Evolutionary conservation across 2,888 invertebrate genomes (phyloP).

Genomic region (Pherbina coryleti): DNA sequence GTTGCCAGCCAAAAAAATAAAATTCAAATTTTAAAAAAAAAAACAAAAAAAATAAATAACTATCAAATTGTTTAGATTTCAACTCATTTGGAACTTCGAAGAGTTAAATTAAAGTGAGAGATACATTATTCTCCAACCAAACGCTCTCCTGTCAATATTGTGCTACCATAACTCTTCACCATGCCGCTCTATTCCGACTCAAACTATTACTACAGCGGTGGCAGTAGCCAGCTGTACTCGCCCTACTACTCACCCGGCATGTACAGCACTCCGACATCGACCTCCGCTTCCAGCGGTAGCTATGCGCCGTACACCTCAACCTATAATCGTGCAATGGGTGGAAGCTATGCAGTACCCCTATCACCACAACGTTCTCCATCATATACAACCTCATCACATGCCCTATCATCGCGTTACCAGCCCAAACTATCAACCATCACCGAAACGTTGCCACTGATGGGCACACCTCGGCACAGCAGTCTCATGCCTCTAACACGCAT

Average conservation of each 20-base stretch:
- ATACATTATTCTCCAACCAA: too few species aligned
- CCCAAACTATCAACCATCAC: slow-evolving; percentile 83
- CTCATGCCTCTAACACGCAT: slow-evolving; percentile 70
- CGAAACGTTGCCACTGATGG: slow-evolving; percentile 70
- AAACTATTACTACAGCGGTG: slow-evolving; percentile 71
- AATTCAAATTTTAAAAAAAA: too few species aligned
- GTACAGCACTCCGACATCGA: slow-evolving; percentile 69
- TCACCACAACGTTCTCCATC: slow-evolving; percentile 59
- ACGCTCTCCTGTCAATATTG: background rate
- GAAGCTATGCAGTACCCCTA: slow-evolving; percentile 62
- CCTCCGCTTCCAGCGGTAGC: slow-evolving; percentile 68
- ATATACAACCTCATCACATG: slow-evolving; percentile 51
- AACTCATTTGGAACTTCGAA: too few species aligned
- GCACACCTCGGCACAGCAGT: slow-evolving; percentile 54
- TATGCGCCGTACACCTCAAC: slow-evolving; percentile 70
- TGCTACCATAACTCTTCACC: slow-evolving; percentile 2
- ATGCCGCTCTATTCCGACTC: slow-evolving; percentile 81
- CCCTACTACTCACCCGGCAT: slow-evolving; percentile 69
- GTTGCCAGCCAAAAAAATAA: too few species aligned
- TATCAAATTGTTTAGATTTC: too few species aligned
- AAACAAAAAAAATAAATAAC: too few species aligned
- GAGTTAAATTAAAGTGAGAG: too few species aligned
- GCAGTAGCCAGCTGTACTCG: slow-evolving; percentile 71
- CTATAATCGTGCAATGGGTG: slow-evolving; percentile 71
- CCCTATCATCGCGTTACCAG: slow-evolving; percentile 73